A percentile compares a stretch with the other conserved stretches of the same genome.
Conservation (phyloP, 2,888 invertebrate species). For the Erpobdella octoculata region DNA sequence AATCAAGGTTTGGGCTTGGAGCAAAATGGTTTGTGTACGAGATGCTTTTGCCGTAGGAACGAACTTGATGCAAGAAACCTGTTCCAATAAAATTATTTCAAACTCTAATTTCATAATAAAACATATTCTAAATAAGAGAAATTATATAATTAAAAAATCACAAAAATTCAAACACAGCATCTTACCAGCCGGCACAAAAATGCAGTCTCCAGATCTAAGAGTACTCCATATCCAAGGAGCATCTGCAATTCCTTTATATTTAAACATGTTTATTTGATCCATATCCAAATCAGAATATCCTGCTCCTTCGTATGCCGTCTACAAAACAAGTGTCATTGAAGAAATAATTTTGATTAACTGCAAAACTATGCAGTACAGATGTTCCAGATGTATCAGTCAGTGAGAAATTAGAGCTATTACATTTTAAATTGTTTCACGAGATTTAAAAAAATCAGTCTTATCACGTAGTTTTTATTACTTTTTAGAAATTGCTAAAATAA, state of each 20-base stretch:
- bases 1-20: slow-evolving; percentile 40
- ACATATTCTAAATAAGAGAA: neutral
- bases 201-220: slow-evolving; percentile 48
- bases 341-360: too few relatives aligned
- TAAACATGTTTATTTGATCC: slow-evolving; percentile 49
- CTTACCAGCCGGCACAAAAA: slow-evolving; percentile 48
- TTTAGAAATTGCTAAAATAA: too few relatives aligned
- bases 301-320: slow-evolving; percentile 43
- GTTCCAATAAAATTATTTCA: neutral
- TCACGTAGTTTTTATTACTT: too few relatives aligned
- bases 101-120: neutral
- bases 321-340: neutral
- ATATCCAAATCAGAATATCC: slow-evolving; percentile 48
- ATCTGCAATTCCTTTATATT: slow-evolving; percentile 41
- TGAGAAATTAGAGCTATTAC: too few relatives aligned
- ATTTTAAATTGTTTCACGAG: too few relatives aligned
- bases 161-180: neutral
- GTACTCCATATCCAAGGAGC: slow-evolving; percentile 50
- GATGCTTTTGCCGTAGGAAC: slow-evolving; percentile 38
- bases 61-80: slow-evolving; percentile 20
- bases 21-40: slow-evolving; percentile 48
- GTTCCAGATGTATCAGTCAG: too few relatives aligned
- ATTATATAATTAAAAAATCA: neutral
- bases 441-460: too few relatives aligned
- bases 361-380: too few relatives aligned